Evolutionary conservation across 2,113 vertebrate genomes (phyloP).

Genomic region (Enhydra lutris): DNA sequence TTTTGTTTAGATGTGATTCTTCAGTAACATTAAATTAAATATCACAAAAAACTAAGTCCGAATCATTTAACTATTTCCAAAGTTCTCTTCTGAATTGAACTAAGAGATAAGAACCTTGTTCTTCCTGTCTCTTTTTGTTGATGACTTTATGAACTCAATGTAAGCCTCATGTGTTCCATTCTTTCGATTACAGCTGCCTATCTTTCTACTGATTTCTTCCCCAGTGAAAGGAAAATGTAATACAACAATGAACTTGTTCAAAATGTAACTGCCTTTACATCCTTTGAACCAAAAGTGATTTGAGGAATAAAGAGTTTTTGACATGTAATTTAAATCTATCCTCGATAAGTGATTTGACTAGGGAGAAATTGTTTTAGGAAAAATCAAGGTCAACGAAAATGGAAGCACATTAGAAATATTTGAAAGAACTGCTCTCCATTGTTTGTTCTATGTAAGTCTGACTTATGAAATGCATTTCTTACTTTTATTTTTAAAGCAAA

Average conservation of each 20-base stretch:
- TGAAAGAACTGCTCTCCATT: not conserved
- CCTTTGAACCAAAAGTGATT: not conserved
- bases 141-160: not conserved
- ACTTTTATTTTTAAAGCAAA: slow-evolving; percentile 68
- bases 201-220: not conserved
- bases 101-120: not conserved
- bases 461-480: not conserved
- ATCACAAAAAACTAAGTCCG: not conserved
- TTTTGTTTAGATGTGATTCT: not conserved
- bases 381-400: not conserved
- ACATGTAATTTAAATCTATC: not conserved
- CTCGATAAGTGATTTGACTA: not conserved
- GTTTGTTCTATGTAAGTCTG: not conserved
- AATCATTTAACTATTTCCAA: not conserved
- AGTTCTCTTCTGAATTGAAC: not conserved
- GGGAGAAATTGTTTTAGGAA: not conserved
- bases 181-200: not conserved
- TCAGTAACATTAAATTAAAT: not conserved
- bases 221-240: not conserved
- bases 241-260: not conserved
- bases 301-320: not conserved
- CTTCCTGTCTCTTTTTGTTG: not conserved
- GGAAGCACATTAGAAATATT: rapidly evolving
- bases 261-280: not conserved
- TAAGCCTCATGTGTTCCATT: not conserved